Evolutionary conservation across 2,113 vertebrate genomes (phyloP), one percentile per base, ranked within the genome.

Genomic region (Balaeniceps rex): DNA sequence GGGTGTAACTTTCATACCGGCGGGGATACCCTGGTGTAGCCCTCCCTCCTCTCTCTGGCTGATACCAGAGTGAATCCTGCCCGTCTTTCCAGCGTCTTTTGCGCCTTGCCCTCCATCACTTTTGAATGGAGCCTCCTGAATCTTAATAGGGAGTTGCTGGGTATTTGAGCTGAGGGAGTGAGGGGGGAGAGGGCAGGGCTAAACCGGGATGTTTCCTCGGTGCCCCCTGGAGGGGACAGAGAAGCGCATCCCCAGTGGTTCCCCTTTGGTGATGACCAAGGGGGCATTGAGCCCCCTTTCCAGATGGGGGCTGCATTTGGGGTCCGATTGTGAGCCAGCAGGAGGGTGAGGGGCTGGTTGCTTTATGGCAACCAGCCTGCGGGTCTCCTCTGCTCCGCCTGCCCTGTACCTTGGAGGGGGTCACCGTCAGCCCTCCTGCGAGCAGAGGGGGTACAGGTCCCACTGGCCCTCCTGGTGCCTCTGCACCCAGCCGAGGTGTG

Each of bases 401-500:
- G 40, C 11, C 54, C 40, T 1, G 0, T 47, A 31, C 40, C 19
- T 75, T 5, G 5, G 64, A 70, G 19, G 33, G 2, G 3, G 19
- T 85, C 46, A 75, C 78, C 10, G 1, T 54, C n/a, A 65, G 34
- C 51, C 26, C 2, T 0, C 26, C 47, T 80, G 57, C 2, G 3
- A 24, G 61, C 42, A 54, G 71, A 52, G 61, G 4, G 14, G 33
- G 42, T 28, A 49, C 52, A n/a, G 31, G 42, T 47, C 60, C 11
- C 60, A 23, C 40, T 4, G 6, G 9, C 19, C 19, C 34, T 84
- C 51, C 6, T 18, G 22, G 46, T 58, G 42, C 31, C 33, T 66
- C 51, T 54, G 66, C 52, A 75, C 65, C 36, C 4, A 2, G 0
- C 22, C 4, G 1, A 63, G 1, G 0, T 22, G 24, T 24, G 14